Evolutionary conservation across 2,797 vertebrate genomes (phyloP), one percentile per base, ranked within the genome.

Genomic region (Lagocephalus sceleratus): DNA sequence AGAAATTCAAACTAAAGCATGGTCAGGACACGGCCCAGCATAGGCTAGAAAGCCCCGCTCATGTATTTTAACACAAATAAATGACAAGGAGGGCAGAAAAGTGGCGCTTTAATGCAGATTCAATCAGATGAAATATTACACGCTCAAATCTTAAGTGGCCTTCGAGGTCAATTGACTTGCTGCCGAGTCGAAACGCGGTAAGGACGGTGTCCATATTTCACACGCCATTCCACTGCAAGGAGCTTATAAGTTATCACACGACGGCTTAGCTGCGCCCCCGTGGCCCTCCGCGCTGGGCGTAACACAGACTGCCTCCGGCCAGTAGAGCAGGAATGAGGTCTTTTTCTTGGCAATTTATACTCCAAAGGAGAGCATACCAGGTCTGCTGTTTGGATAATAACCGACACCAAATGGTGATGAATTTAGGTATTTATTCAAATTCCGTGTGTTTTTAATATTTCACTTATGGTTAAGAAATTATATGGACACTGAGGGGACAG

Each of bases 91-190:
- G 68, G 73, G 68, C 58, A 51, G 55, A 73, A 83, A 85, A 79
- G 59, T 69, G 65, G 61, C 55, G 65, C 60, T 75, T 83, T 82
- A 81, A 85, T 86, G 79, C 74, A 79, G 84, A 87, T 86, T 72
- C 76, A 54, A 88, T 83, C 69, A 49, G 58, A 71, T 85, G 79
- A 87, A 85, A 87, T 87, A 85, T 87, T 84, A 78, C 80, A 79
- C 80, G 72, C 81, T 85, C 68, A 70, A 71, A 70, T 74, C 76
- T 81, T 85, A 85, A 87, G 83, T 83, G 79, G 85, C 61, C 78
- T 85, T 85, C 78, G 78, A 88, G 84, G 81, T 84, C 82, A 84
- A 84, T 83, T 89, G 84, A 83, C 74, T 75, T 65, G 71, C 66
- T 72, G 76, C 76, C 73, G 58, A 82, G 75, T 80, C 60, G 63